phyloP scores from a whole-genome alignment of 2,797 vertebrate species.

The Perodicticus potto region DNA sequence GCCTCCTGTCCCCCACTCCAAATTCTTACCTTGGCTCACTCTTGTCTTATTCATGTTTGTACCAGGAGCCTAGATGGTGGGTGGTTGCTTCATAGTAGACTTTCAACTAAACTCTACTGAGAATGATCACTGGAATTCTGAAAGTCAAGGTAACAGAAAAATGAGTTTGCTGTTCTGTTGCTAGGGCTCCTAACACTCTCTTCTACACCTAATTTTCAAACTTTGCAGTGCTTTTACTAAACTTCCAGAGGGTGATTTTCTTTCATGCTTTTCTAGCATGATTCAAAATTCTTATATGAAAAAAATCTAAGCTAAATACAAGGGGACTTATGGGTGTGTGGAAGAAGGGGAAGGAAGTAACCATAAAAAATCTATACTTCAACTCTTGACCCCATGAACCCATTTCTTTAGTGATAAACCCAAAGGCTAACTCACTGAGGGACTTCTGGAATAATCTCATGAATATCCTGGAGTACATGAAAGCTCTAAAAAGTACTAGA shows the following conservation, averaged over 20 bases:
- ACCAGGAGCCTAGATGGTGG: neutral
- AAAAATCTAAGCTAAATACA: neutral
- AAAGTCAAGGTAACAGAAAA: neutral
- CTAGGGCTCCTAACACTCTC: neutral
- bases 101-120: conserved; percentile 28
- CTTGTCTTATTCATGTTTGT: neutral
- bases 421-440: neutral
- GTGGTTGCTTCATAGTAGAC: neutral
- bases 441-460: neutral
- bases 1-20: neutral
- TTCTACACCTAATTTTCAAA: neutral
- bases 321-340: neutral
- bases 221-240: neutral
- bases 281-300: neutral
- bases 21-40: neutral
- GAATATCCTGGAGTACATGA: neutral
- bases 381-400: neutral
- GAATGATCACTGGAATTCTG: conserved; percentile 18
- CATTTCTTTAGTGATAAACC: neutral
- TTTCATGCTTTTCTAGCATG: neutral
- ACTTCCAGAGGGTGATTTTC: neutral
- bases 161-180: neutral
- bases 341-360: neutral
- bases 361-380: neutral
- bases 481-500: neutral